These are phyloP conservation scores for Zhengitettix transpicula DNA, from an alignment of 2,888 invertebrate species.

Conservation along the genomic window DNA sequence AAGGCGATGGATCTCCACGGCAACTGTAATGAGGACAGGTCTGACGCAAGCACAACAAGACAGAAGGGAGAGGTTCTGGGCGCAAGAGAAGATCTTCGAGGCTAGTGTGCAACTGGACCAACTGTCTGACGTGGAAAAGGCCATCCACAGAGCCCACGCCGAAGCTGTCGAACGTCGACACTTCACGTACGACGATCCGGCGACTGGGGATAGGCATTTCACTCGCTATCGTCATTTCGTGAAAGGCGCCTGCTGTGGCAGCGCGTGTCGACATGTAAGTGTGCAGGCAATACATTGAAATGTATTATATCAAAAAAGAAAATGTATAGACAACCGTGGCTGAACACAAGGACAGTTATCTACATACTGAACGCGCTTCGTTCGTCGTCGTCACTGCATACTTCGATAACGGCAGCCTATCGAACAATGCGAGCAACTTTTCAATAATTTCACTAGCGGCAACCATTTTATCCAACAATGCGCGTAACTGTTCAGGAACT, in stretches of 20 bases:
- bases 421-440: no score
- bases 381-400: background rate
- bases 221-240: slow-evolving; percentile 18
- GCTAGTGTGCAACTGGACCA: slow-evolving; percentile 8
- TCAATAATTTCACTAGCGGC: no score
- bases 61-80: slow-evolving; percentile 13
- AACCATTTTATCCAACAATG: no score
- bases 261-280: slow-evolving; percentile 19
- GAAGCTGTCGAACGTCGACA: slow-evolving; percentile 17
- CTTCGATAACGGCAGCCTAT: no score
- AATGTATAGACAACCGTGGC: no score
- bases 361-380: slow-evolving; percentile 16
- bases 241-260: slow-evolving; percentile 19
- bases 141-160: slow-evolving; percentile 16
- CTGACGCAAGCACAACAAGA: slow-evolving; percentile 1
- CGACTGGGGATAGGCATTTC: slow-evolving; percentile 15
- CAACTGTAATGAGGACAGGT: background rate
- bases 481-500: no score
- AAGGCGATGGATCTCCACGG: no score
- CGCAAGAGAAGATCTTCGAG: slow-evolving; percentile 14
- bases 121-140: slow-evolving; percentile 13
- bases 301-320: background rate
- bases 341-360: no score
- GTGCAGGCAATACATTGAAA: slow-evolving; percentile 4
- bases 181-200: slow-evolving; percentile 20